Evolutionary conservation across 2,888 invertebrate species (phyloP).

Genomic region (Nephrotoma flavescens): DNA sequence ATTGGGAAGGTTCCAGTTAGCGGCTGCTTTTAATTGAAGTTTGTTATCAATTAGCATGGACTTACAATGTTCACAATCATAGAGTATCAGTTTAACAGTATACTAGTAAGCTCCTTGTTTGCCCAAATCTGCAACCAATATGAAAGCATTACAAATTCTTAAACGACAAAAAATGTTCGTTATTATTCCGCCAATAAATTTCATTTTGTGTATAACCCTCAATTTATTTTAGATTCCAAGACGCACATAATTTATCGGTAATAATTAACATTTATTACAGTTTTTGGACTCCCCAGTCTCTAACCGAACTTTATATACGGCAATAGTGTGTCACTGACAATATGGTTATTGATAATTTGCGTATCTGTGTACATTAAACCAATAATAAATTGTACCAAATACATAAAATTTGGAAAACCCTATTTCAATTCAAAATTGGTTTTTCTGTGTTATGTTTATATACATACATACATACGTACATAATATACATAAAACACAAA

Average conservation of each 20-base stretch:
- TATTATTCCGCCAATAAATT: no score
- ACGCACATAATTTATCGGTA: background rate
- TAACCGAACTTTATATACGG: background rate
- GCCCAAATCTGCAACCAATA: no score
- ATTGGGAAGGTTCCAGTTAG: no score
- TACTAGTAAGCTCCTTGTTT: no score
- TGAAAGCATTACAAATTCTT: no score
- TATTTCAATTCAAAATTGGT: background rate
- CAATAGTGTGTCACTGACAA: background rate
- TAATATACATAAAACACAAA: background rate
- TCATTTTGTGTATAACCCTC: no score
- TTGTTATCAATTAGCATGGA: no score
- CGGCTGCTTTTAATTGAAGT: no score
- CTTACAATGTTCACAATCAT: no score
- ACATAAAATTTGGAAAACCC: background rate
- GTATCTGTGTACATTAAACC: background rate
- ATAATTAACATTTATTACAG: background rate
- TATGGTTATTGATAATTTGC: background rate
- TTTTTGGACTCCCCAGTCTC: background rate
- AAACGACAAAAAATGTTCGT: no score
- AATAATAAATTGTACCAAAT: background rate
- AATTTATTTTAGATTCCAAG: no score
- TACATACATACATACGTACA: background rate
- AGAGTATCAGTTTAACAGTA: no score
- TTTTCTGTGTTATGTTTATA: background rate